A percentile compares a stretch with the other conserved stretches of the same genome.
Conservation (phyloP, 2,797 vertebrate genomes). For the Lophotriccus pileatus region DNA sequence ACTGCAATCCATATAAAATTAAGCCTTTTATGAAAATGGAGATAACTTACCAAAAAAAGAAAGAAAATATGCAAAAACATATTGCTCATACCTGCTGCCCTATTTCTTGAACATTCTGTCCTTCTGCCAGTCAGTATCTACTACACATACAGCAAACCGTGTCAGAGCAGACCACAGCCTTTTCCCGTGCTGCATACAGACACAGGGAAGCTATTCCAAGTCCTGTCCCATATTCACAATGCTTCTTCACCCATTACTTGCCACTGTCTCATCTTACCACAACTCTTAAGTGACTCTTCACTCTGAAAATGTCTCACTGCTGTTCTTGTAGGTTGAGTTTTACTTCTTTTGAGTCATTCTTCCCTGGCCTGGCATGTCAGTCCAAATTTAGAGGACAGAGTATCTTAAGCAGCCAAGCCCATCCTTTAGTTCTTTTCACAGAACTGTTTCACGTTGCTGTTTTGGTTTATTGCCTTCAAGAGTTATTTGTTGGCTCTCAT, state of each 20-base stretch:
- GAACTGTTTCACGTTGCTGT: neutral
- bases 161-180: neutral
- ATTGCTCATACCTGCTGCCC: neutral
- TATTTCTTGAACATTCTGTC: neutral
- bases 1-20: neutral
- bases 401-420: neutral
- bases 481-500: neutral
- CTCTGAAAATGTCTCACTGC: neutral
- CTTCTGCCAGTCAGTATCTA: neutral
- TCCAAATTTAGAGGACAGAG: neutral
- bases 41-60: neutral
- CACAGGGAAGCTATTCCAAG: neutral
- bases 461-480: neutral
- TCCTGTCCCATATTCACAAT: neutral
- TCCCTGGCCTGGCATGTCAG: neutral
- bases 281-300: neutral
- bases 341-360: neutral
- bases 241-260: neutral
- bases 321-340: neutral
- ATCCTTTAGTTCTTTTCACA: neutral
- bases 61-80: neutral
- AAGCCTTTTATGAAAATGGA: neutral
- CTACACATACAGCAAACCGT: neutral
- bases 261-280: neutral
- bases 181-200: rapidly evolving